These are phyloP conservation scores for Siderastrea radians DNA, from an alignment of 92 coral and sea anemone species.

Conservation along the genomic window DNA sequence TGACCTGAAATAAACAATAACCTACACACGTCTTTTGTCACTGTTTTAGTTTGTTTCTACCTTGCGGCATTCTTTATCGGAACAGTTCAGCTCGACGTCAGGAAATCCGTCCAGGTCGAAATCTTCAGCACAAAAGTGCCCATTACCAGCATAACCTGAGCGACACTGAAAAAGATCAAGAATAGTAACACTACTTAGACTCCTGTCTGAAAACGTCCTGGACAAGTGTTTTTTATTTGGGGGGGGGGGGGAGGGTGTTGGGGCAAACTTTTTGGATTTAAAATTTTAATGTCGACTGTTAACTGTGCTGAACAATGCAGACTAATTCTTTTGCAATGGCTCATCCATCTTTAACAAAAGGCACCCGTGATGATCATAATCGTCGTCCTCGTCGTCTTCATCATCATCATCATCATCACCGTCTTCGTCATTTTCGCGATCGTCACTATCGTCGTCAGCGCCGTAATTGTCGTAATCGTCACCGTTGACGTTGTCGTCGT, in stretches of 20 bases:
- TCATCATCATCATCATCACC: conserved; percentile 8
- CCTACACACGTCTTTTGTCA: no score
- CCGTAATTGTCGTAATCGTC: background rate
- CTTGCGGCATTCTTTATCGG: conserved; percentile 73
- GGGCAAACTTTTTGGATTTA: no score
- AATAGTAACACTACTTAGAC: background rate
- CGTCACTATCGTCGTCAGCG: background rate
- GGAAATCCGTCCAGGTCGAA: conserved; percentile 91
- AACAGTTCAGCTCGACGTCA: conserved; percentile 85
- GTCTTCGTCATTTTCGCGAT: background rate
- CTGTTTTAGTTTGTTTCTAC: conserved; percentile 35
- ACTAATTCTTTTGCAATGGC: no score
- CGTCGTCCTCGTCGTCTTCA: background rate
- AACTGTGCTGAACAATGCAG: no score
- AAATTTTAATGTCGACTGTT: no score
- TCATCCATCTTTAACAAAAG: no score
- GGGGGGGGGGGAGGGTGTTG: no score
- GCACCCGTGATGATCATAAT: no score
- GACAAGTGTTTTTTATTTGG: no score
- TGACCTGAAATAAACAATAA: no score
- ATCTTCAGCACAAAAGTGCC: conserved; percentile 83
- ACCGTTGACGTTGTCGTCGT: background rate
- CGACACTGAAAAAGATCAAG: conserved; percentile 67
- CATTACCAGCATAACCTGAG: conserved; percentile 87
- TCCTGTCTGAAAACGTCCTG: no score